Conservation (phyloP, 1,140 invertebrate species). For the Caenorhabditis latens region DNA sequence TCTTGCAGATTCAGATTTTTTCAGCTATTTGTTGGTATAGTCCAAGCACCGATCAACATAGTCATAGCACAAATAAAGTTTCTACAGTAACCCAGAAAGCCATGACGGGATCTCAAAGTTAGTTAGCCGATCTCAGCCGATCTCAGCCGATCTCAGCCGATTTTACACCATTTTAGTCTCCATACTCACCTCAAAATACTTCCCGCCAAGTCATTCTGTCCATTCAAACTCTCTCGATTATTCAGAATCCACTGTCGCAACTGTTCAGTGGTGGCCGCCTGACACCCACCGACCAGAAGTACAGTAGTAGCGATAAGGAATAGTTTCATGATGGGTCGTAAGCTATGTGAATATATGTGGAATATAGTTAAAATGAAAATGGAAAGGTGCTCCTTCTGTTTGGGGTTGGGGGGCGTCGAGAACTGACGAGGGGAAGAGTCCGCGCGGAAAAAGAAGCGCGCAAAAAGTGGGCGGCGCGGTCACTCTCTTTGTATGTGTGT, state of each 20-base stretch:
- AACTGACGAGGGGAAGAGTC: conserved; percentile 3
- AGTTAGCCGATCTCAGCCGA: too few relatives aligned
- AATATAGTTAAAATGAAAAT: background rate
- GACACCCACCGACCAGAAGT: conserved; percentile 4
- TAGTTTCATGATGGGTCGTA: background rate
- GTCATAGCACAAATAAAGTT: too few relatives aligned
- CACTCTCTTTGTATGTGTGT: conserved; percentile 36
- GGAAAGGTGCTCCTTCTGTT: background rate
- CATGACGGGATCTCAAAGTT: too few relatives aligned
- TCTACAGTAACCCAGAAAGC: too few relatives aligned
- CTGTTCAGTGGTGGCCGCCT: conserved; percentile 71
- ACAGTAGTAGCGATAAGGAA: conserved; percentile 26
- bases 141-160: too few relatives aligned
- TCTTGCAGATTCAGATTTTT: too few relatives aligned
- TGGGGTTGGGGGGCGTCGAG: background rate
- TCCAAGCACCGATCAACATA: too few relatives aligned
- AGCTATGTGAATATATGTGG: background rate
- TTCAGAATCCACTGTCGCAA: conserved; percentile 72
- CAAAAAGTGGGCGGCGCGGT: conserved; percentile 22
- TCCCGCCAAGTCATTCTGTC: conserved; percentile 67
- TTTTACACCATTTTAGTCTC: too few relatives aligned
- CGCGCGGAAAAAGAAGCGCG: conserved; percentile 40
- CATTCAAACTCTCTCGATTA: conserved; percentile 69
- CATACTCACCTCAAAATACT: conserved; percentile 66
- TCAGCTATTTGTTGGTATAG: too few relatives aligned